A percentile compares a stretch with the other conserved stretches of the same genome.
These are phyloP conservation scores for Gavia stellata DNA, from an alignment of 2,113 vertebrate species.

Conservation along the genomic window DNA sequence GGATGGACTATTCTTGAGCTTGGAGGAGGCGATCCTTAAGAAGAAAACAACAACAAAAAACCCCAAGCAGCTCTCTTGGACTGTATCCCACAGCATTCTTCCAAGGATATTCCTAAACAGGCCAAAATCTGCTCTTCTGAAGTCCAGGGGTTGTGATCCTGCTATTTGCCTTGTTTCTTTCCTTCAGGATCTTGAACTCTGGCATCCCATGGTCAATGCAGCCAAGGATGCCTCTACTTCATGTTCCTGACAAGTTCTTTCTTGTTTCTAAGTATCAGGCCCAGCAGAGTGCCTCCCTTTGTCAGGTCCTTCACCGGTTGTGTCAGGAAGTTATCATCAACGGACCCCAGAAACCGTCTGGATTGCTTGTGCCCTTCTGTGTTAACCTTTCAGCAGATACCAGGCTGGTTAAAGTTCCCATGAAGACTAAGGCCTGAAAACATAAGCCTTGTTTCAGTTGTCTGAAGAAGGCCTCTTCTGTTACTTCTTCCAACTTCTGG, in stretches of 20 bases:
- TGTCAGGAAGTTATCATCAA: background rate
- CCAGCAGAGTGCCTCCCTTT: background rate
- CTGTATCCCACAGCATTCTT: background rate
- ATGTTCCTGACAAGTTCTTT: background rate
- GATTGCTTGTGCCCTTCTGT: background rate
- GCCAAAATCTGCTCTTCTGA: background rate
- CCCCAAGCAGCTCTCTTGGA: background rate
- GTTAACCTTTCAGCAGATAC: background rate
- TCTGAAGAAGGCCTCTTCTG: background rate
- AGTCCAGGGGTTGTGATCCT: background rate
- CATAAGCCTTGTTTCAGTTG: background rate
- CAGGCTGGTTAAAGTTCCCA: background rate
- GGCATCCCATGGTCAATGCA: background rate
- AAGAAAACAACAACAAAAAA: background rate
- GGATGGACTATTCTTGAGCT: background rate
- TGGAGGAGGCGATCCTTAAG: accelerated
- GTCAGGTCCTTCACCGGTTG: background rate
- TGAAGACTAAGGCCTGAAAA: background rate
- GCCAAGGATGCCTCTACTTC: background rate
- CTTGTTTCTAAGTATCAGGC: background rate
- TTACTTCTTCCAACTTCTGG: background rate
- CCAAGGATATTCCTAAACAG: background rate
- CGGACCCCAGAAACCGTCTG: background rate
- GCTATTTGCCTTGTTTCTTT: background rate
- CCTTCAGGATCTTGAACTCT: background rate